Base-by-base conservation (phyloP, 53 echinoderm and acorn worm genomes). In the Stichopus horrens region DNA sequence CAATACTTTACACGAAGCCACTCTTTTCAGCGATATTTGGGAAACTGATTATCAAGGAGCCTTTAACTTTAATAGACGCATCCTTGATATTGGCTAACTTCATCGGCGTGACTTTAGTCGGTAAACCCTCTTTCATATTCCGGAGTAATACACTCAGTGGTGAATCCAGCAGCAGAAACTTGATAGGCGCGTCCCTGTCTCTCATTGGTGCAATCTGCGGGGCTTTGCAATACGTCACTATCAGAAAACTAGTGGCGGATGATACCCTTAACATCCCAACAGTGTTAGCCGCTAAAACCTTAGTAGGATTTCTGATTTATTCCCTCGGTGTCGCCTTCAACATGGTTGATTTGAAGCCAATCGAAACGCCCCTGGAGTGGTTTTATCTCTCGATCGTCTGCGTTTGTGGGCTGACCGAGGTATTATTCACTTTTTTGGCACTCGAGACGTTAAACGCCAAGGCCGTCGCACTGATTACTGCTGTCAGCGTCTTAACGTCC, bases 71-170 rank as follows among this genome's bases (percentile, higher is more conserved):
- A 0, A 18, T 37, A 13, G 85, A 85, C 23, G 52, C 37, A 9
- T 21, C 66, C 13, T 21, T 85, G 9, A 59, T 67, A 59, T 37
- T 85, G 7, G 57, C 18, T 23, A 85, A 85, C 51, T 85, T 85
- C 22, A 85, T 68, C 52, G 85, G 85, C 10, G 37, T 85, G 6
- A 11, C 20, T 51, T 37, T 85, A 37, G 37, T 85, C 1, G 60
- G 23, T 16, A 85, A 67, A 57, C 85, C 85, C 37, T 11, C 85
- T 13, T 85, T 85, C 52, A 6, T 85, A 21, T 85, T 85, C 22
- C 66, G 51, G 7, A 53, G 19, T n/a, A 1, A 8, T 4, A 53
- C 55, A 8, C 19, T 9, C n/a, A 22, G 14, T 22, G 21, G 22
- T 2, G 5, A 65, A 4, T 51, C 14, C 21, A 68, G 0, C 22